phyloP scores from a whole-genome alignment of 2,113 vertebrate species.

The Burhinus bistriatus region DNA sequence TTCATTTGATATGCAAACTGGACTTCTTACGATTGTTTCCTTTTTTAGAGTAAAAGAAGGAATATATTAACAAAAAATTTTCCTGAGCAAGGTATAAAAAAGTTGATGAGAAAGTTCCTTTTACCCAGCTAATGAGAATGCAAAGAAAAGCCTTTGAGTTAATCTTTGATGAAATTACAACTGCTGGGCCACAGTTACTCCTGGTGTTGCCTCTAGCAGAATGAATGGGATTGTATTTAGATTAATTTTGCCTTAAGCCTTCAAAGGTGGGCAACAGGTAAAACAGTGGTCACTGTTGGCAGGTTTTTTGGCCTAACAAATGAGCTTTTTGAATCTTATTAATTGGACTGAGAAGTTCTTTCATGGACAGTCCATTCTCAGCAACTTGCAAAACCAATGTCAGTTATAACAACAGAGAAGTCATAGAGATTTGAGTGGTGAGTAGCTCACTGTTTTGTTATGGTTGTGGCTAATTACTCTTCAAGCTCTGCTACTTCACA shows the following conservation, averaged over 20 bases:
- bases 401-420: constrained; percentile 14
- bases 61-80: neutral
- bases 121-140: neutral
- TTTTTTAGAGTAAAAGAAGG: neutral
- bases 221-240: neutral
- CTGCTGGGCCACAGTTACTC: neutral
- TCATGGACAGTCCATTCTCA: neutral
- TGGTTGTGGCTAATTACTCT: constrained; percentile 53
- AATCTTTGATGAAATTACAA: neutral
- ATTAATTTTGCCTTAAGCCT: neutral
- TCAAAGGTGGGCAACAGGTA: neutral
- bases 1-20: neutral
- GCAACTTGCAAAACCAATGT: neutral
- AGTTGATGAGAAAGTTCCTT: neutral
- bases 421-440: constrained; percentile 32
- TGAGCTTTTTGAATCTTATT: neutral
- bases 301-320: neutral
- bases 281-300: neutral
- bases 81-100: neutral
- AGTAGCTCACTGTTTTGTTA: constrained; percentile 60
- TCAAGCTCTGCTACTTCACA: constrained; percentile 58
- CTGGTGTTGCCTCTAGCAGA: neutral
- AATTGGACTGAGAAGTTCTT: neutral
- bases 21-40: neutral
- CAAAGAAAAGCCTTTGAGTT: neutral